Conservation (phyloP, 2,888 invertebrate genomes). For the Tanytarsus gracilentus region DNA sequence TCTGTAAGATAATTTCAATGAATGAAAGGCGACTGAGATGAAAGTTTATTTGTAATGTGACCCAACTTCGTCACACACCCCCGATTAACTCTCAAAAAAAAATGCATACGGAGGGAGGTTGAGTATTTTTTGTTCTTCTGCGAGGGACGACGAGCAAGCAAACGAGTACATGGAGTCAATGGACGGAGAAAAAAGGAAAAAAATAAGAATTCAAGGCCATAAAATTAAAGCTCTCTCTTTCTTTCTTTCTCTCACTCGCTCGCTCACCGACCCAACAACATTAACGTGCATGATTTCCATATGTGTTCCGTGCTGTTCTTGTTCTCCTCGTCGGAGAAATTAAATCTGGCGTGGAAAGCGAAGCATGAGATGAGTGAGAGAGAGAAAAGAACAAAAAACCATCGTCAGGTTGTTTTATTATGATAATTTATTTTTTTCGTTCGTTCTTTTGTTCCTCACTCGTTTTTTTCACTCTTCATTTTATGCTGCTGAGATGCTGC, state of each 20-base stretch:
- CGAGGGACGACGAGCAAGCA: not conserved
- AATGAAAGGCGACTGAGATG: no score
- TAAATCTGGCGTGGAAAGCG: not conserved
- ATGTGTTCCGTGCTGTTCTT: slow-evolving; percentile 19
- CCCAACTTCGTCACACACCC: no score
- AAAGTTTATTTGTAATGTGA: no score
- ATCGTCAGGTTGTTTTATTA: slow-evolving; percentile 29
- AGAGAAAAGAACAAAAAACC: slow-evolving; percentile 4
- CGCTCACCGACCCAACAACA: not conserved
- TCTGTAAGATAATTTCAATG: no score
- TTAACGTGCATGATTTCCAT: slow-evolving; percentile 27
- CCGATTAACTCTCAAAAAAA: no score
- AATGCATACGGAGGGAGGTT: no score
- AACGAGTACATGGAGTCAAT: slow-evolving; percentile 16
- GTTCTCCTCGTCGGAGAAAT: not conserved
- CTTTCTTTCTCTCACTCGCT: slow-evolving; percentile 15
- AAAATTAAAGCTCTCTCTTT: slow-evolving; percentile 25
- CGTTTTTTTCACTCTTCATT: not conserved
- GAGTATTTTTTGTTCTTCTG: no score
- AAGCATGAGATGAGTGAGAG: not conserved
- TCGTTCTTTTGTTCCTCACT: not conserved
- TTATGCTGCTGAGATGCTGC: not conserved
- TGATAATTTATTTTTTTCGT: slow-evolving; percentile 23
- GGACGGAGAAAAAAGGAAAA: slow-evolving; percentile 18
- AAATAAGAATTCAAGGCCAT: slow-evolving; percentile 29